Percentiles rank a stretch among this genome's conserved stretches.
Conservation (phyloP, 2,797 vertebrate species). For the Danio tinwini region DNA sequence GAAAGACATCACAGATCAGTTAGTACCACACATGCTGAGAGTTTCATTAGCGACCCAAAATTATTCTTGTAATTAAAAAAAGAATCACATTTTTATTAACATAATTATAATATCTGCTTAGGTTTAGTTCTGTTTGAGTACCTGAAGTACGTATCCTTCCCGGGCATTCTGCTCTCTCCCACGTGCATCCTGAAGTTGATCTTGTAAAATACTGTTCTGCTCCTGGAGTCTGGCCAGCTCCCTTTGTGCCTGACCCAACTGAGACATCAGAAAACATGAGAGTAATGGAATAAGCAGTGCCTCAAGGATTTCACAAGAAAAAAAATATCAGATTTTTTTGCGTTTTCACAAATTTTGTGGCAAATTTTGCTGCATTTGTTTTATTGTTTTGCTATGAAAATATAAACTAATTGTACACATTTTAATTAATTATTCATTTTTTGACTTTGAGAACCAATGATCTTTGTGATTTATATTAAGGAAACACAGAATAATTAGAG, state of each 20-base stretch:
- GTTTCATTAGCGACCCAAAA: slow-evolving; percentile 67
- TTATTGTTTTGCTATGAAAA: too few species aligned
- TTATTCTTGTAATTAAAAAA: slow-evolving; percentile 65
- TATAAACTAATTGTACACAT: too few species aligned
- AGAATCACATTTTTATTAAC: slow-evolving; percentile 37
- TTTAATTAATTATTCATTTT: too few species aligned
- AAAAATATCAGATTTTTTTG: too few species aligned
- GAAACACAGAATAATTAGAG: too few species aligned
- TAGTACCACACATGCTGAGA: slow-evolving; percentile 83
- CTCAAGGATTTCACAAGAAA: background rate
- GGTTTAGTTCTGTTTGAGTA: slow-evolving; percentile 66
- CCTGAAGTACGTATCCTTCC: slow-evolving; percentile 96
- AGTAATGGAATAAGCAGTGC: background rate
- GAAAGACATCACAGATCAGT: slow-evolving; percentile 90
- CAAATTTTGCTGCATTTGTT: too few species aligned
- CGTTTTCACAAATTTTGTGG: too few species aligned
- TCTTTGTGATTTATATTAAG: too few species aligned
- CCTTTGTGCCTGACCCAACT: slow-evolving; percentile 94
- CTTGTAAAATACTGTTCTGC: slow-evolving; percentile 91
- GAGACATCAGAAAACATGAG: slow-evolving; percentile 36
- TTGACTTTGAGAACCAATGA: too few species aligned
- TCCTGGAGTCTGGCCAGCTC: slow-evolving; percentile 90
- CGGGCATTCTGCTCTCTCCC: slow-evolving; percentile 91
- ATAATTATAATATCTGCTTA: background rate
- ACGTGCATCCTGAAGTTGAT: slow-evolving; percentile 90